Evolutionary conservation across 64 coral and sea anemone genomes (phyloP).

Genomic region (Stichodactyla mertensii): DNA sequence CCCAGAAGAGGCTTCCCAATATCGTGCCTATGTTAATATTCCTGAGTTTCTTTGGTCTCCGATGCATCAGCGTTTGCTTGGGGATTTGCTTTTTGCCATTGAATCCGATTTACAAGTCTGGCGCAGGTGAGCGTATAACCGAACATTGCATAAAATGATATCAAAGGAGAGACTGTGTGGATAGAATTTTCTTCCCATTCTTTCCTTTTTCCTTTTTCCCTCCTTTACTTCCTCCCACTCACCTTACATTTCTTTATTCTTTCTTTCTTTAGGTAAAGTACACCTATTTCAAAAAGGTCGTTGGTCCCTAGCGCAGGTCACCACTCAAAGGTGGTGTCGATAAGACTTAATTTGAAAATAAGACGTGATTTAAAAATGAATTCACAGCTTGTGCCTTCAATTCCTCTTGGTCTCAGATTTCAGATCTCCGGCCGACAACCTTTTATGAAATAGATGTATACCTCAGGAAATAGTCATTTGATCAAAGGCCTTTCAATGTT

Average conservation of each 20-base stretch:
- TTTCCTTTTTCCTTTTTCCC: neutral
- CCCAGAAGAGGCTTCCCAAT: constrained; percentile 45
- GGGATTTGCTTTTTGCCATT: constrained; percentile 90
- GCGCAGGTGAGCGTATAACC: constrained; percentile 57
- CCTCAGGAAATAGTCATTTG: no score
- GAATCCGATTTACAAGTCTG: constrained; percentile 97
- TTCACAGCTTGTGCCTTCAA: no score
- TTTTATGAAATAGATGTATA: no score
- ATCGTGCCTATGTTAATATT: constrained; percentile 76
- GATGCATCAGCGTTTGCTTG: constrained; percentile 87
- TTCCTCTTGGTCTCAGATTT: no score
- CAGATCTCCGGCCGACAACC: no score
- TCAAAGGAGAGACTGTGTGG: neutral
- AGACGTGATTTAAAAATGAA: no score
- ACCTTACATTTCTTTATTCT: neutral
- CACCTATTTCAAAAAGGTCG: no score
- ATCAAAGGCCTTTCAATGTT: no score
- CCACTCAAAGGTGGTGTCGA: no score
- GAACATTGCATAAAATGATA: neutral
- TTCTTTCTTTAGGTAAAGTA: neutral
- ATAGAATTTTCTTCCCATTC: neutral
- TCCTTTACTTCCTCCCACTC: neutral
- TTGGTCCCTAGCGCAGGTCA: no score
- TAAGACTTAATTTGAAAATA: no score
- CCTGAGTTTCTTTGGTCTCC: constrained; percentile 96